These are phyloP conservation scores for Teleogryllus occipitalis DNA, from an alignment of 1,140 invertebrate genomes.

Conservation along the genomic window DNA sequence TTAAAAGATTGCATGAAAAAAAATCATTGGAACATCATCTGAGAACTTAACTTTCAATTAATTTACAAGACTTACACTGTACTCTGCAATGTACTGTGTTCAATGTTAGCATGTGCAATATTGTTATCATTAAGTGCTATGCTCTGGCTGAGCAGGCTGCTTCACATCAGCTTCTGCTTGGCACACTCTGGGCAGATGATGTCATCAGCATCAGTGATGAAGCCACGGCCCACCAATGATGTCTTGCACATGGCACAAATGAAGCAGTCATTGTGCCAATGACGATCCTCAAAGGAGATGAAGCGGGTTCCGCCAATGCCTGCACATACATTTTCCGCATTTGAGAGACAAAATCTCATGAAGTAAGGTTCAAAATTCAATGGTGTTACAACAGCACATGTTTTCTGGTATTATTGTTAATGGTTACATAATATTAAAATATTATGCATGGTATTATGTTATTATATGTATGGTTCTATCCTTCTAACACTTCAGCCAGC, in stretches of 20 bases:
- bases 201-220: constrained; percentile 94
- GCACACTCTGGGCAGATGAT: constrained; percentile 99
- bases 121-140: constrained; percentile 10
- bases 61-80: constrained; percentile 13
- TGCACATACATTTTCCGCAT: constrained; percentile 34
- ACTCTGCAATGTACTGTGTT: not conserved
- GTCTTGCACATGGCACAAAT: constrained; percentile 92
- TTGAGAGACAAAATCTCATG: too few relatives aligned
- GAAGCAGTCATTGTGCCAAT: constrained; percentile 99
- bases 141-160: not conserved
- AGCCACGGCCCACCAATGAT: constrained; percentile 93
- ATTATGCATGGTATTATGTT: too few relatives aligned
- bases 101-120: constrained; percentile 11
- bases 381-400: too few relatives aligned
- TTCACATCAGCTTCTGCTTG: constrained; percentile 86
- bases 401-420: too few relatives aligned
- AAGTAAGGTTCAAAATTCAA: too few relatives aligned
- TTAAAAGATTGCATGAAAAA: not conserved
- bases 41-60: not conserved
- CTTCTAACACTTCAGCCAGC: too few relatives aligned
- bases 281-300: constrained; percentile 98
- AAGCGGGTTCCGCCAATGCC: constrained; percentile 97
- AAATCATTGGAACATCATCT: constrained; percentile 12
- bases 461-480: too few relatives aligned
- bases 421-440: too few relatives aligned